These are phyloP conservation scores for Sarcophilus harrisii DNA, from an alignment of 2,797 vertebrate species.

Conservation along the genomic window DNA sequence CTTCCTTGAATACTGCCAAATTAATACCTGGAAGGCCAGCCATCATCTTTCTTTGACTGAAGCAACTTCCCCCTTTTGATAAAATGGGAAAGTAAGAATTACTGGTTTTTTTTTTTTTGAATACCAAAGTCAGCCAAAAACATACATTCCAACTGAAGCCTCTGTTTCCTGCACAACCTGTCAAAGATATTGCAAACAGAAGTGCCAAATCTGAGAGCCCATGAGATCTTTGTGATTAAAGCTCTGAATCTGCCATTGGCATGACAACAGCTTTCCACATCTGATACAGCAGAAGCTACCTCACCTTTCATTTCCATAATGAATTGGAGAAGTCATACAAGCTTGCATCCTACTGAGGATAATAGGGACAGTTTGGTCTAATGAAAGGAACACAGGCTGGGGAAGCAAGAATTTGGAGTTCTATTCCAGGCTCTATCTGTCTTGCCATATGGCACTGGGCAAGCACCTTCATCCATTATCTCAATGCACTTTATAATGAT, in stretches of 20 bases:
- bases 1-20: background rate
- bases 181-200: background rate
- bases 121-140: background rate
- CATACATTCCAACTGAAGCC: slow-evolving; percentile 11
- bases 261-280: background rate
- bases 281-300: background rate
- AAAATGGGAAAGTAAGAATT: background rate
- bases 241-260: background rate
- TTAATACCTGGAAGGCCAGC: background rate
- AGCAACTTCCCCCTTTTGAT: background rate
- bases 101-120: background rate
- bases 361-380: background rate
- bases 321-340: background rate
- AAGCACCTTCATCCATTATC: background rate
- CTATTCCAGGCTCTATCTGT: background rate
- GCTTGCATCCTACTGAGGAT: background rate
- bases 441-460: background rate
- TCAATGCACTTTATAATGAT: background rate
- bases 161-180: background rate
- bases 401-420: background rate
- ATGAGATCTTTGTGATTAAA: background rate
- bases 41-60: background rate
- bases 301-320: slow-evolving; percentile 18
- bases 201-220: background rate
- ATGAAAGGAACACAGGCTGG: background rate